Percentiles rank a stretch among this genome's conserved stretches.
These are phyloP conservation scores for Sabellastarte sp. DNA, from an alignment of 2,888 invertebrate genomes.

Conservation along the genomic window DNA sequence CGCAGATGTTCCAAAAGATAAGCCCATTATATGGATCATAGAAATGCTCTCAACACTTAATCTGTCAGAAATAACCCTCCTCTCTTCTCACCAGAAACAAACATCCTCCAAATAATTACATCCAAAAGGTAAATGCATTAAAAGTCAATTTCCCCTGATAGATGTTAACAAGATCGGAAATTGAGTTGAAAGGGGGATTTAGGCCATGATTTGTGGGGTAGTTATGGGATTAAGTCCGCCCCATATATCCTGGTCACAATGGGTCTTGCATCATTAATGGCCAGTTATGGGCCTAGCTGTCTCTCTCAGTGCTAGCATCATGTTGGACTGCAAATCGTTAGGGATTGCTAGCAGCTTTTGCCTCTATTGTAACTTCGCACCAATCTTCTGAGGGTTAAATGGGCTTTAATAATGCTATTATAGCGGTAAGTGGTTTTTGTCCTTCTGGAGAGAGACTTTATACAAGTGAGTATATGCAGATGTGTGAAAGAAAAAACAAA, in stretches of 20 bases:
- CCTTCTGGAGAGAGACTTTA: too few relatives aligned
- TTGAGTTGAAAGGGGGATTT: not conserved
- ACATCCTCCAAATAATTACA: not conserved
- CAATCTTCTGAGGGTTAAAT: too few relatives aligned
- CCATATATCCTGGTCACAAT: not conserved
- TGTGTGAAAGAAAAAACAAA: too few relatives aligned
- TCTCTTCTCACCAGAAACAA: too few relatives aligned
- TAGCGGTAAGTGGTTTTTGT: too few relatives aligned
- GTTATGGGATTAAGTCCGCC: not conserved
- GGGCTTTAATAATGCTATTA: too few relatives aligned
- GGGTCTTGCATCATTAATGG: not conserved
- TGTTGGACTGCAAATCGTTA: too few relatives aligned
- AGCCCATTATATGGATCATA: not conserved
- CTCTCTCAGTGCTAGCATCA: too few relatives aligned
- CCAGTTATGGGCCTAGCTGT: not conserved
- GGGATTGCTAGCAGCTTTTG: too few relatives aligned
- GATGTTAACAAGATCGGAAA: slow-evolving; percentile 1
- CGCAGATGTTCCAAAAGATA: not conserved
- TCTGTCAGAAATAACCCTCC: not conserved
- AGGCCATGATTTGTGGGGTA: not conserved
- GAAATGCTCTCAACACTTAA: not conserved
- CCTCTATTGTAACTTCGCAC: too few relatives aligned
- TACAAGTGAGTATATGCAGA: too few relatives aligned
- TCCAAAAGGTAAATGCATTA: slow-evolving; percentile 1
- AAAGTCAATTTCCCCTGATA: not conserved